Conservation (phyloP, 2,797 vertebrate species). For the Caiman crocodilus region DNA sequence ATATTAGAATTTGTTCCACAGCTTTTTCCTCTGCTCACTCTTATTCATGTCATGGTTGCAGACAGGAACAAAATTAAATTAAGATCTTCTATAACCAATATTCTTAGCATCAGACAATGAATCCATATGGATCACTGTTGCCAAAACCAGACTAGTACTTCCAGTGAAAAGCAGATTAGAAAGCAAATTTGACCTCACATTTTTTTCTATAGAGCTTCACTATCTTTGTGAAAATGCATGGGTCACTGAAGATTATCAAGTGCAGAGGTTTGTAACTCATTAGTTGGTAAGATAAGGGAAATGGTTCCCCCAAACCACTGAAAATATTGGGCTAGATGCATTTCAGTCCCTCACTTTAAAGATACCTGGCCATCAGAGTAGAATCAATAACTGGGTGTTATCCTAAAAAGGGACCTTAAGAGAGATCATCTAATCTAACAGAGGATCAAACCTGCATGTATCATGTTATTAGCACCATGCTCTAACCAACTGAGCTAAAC, state of each 20-base stretch:
- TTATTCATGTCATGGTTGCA: not conserved
- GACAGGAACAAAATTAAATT: not conserved
- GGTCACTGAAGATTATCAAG: not conserved
- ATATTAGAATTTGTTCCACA: not conserved
- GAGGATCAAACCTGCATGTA: too few species aligned
- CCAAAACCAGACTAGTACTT: not conserved
- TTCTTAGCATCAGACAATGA: not conserved
- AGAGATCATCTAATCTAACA: too few species aligned
- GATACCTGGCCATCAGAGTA: not conserved
- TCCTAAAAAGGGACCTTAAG: too few species aligned
- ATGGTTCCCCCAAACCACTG: not conserved
- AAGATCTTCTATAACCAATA: not conserved
- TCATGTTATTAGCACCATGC: too few species aligned
- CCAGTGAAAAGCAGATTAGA: not conserved
- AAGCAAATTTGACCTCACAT: not conserved
- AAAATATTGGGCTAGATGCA: not conserved
- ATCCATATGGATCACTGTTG: not conserved
- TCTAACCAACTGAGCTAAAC: too few species aligned
- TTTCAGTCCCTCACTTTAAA: not conserved
- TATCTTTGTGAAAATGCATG: not conserved
- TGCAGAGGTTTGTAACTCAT: not conserved
- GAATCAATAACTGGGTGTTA: not conserved
- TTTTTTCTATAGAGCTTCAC: not conserved
- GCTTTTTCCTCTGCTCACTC: not conserved
- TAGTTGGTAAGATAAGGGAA: not conserved